phyloP scores from a whole-genome alignment of 2,797 vertebrate genomes.

The Phrynocephalus forsythii region DNA sequence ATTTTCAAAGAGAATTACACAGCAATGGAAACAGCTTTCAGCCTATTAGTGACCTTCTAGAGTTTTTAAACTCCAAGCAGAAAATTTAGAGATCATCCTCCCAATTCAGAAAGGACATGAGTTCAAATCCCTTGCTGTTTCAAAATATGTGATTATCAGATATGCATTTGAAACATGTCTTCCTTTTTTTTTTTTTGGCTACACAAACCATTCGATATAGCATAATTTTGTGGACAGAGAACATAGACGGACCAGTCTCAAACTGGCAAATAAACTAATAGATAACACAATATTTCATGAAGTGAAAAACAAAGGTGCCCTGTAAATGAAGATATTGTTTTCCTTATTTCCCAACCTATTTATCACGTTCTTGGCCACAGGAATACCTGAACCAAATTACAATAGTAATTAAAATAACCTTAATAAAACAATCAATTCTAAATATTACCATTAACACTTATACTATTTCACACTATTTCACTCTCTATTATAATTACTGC shows the following conservation, averaged over 20 bases:
- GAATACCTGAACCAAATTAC: not conserved
- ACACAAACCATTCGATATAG: no score
- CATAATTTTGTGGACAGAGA: not conserved
- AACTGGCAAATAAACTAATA: not conserved
- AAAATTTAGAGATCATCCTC: not conserved
- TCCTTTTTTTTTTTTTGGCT: no score
- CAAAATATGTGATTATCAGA: not conserved
- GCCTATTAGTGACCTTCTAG: slow-evolving; percentile 2
- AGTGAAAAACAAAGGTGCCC: not conserved
- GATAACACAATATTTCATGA: not conserved
- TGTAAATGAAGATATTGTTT: not conserved
- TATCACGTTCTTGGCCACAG: not conserved
- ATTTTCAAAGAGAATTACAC: slow-evolving; percentile 26
- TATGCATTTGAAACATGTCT: not conserved
- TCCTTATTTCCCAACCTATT: not conserved
- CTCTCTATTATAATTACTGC: not conserved
- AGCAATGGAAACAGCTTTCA: slow-evolving; percentile 16
- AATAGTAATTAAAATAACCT: not conserved
- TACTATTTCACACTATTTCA: not conserved
- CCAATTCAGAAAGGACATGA: not conserved
- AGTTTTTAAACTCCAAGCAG: not conserved
- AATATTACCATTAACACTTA: not conserved
- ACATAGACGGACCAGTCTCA: not conserved
- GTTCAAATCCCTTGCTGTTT: not conserved
- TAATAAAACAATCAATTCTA: not conserved